These are phyloP conservation scores for Calyptommatus sinebrachiatus DNA, from an alignment of 2,113 vertebrate genomes.

Conservation along the genomic window DNA sequence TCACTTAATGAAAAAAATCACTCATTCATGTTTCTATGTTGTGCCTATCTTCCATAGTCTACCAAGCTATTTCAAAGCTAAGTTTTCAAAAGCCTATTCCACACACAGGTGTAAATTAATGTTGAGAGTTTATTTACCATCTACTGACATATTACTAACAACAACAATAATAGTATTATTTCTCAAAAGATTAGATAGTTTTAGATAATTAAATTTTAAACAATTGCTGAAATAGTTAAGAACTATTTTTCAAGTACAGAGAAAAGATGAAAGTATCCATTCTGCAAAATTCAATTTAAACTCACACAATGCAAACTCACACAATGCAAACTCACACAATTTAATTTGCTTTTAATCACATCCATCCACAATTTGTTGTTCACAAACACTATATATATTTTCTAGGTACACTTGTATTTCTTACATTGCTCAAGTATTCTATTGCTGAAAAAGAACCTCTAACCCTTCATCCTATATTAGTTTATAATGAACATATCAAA, in stretches of 20 bases:
- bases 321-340: neutral
- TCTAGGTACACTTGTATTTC: neutral
- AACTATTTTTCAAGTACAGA: neutral
- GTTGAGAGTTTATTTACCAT: neutral
- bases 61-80: neutral
- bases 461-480: neutral
- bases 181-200: neutral
- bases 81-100: neutral
- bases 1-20: neutral
- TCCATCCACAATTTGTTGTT: neutral
- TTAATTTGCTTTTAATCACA: neutral
- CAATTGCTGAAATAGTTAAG: too few relatives aligned
- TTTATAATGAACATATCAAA: neutral
- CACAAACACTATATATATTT: neutral
- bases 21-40: too few relatives aligned
- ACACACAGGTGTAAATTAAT: neutral
- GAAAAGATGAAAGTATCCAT: neutral
- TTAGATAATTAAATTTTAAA: neutral
- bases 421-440: neutral
- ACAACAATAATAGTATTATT: neutral
- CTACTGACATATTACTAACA: too few relatives aligned
- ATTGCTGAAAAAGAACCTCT: fast-evolving
- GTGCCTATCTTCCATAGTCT: neutral
- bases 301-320: too few relatives aligned
- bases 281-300: neutral